Evolutionary conservation across 2,888 invertebrate genomes (phyloP), one percentile per base, ranked within the genome.

Genomic region (Pheosia tremula): DNA sequence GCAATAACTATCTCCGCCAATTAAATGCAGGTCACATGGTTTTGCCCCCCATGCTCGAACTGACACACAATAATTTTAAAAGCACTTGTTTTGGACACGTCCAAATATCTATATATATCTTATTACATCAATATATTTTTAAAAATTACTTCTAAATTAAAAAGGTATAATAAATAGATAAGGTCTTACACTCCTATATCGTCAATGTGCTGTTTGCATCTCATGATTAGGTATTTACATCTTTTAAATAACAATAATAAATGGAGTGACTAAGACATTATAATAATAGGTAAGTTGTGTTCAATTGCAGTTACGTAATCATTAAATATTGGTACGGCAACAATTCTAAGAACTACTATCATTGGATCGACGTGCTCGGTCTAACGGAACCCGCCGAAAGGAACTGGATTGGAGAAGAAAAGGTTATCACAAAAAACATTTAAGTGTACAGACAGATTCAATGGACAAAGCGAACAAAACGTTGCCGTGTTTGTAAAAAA

Each of bases 251-350:
- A n/a, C 47, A 45, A 45, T 45, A 45, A 45, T 24, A 24, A 11
- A 8, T 9, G 4, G 2, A 9, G 43, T 43, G 11, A 47, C 47
- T 47, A 4, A 5, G n/a, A 47, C 5, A 47, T n/a, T 47, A 45
- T 45, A 47, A 47, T 47, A 1, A 47, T 47, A 47, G 9, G 24
- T 24, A 24, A 24, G 10, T 3, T 0, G 52, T 41, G 8, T 49
- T 38, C 9, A 56, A 60, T 77, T 75, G 47, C 85, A 96, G 96
- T 38, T 97, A 95, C 75, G 96, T 97, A 0, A 97, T 97, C 59
- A 96, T 97, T 64, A 96, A 97, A 73, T 95, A 97, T 74, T 97
- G 96, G 95, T 97, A 96, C 72, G 95, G 96, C 1, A 95, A 96
- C 80, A 96, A 96, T 81, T 95, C 95, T 0, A 95, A 96, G 76